A percentile compares a stretch with the other conserved stretches of the same genome.
Evolutionary conservation across 2,888 invertebrate species (phyloP).

Genomic region (Entomobrya proxima): DNA sequence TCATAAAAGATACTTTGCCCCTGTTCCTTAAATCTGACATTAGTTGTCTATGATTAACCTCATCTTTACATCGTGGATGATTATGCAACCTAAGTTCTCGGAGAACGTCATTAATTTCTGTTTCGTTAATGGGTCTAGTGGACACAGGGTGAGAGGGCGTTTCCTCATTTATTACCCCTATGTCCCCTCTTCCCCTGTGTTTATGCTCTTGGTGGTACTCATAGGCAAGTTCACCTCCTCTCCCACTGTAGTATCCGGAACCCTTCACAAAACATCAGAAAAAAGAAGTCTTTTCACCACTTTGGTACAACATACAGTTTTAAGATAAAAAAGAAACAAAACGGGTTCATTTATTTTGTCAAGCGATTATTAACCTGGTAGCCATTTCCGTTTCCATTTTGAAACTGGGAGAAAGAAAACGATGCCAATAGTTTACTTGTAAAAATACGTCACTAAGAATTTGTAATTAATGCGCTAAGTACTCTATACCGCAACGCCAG

Average conservation of each 20-base stretch:
- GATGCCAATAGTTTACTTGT: too few species aligned
- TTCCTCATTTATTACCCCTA: conserved; percentile 28
- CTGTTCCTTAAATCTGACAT: conserved; percentile 63
- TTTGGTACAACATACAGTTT: too few species aligned
- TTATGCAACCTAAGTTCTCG: conserved; percentile 58
- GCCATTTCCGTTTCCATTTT: not conserved
- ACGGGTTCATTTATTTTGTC: too few species aligned
- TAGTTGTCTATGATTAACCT: conserved; percentile 64
- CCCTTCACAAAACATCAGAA: too few species aligned
- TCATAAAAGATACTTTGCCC: conserved; percentile 70
- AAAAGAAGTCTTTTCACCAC: too few species aligned
- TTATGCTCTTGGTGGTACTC: too few species aligned
- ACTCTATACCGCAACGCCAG: conserved; percentile 1
- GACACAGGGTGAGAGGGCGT: not conserved
- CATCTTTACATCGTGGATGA: conserved; percentile 69
- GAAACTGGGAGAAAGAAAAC: not conserved
- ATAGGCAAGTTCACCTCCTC: too few species aligned
- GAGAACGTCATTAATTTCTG: conserved; percentile 52
- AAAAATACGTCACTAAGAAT: too few species aligned
- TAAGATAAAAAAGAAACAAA: too few species aligned
- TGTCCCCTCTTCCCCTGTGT: conserved; percentile 52
- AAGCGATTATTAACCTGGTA: not conserved
- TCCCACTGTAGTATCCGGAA: too few species aligned
- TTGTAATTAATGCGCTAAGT: too few species aligned
- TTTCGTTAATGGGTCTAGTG: conserved; percentile 17